phyloP scores from a whole-genome alignment of 2,888 invertebrate genomes.

The Tenodera sinensis region DNA sequence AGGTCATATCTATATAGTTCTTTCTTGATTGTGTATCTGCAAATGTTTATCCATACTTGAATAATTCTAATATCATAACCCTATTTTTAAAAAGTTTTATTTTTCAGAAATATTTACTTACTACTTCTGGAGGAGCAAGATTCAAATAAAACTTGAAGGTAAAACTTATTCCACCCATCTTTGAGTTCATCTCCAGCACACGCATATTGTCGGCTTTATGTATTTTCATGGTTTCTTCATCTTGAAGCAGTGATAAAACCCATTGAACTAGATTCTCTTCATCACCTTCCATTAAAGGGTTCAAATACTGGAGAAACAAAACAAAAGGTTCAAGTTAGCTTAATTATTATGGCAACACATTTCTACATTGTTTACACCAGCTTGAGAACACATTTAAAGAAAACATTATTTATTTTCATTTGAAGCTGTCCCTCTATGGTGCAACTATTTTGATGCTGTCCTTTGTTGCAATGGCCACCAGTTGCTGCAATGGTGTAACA shows the following conservation, averaged over 20 bases:
- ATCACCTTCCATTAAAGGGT: constrained; percentile 39
- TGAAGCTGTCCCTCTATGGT: too few species aligned
- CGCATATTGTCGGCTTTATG: constrained; percentile 27
- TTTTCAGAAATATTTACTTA: constrained; percentile 18
- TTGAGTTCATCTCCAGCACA: constrained; percentile 31
- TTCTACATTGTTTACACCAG: too few species aligned
- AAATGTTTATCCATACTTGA: too few species aligned
- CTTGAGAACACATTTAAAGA: too few species aligned
- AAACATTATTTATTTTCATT: too few species aligned
- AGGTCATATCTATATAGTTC: too few species aligned
- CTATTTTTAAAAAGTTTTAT: not conserved
- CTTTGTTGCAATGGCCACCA: too few species aligned
- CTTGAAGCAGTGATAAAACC: constrained; percentile 30
- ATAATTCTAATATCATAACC: too few species aligned
- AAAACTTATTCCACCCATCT: constrained; percentile 33
- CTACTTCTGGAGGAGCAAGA: constrained; percentile 28
- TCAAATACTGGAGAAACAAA: constrained; percentile 37
- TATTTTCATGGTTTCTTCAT: constrained; percentile 27
- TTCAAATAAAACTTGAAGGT: constrained; percentile 36
- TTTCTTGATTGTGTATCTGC: too few species aligned
- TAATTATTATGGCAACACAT: too few species aligned
- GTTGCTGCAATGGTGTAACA: too few species aligned
- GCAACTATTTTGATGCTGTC: too few species aligned
- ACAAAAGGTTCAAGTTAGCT: constrained; percentile 14
- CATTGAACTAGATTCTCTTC: constrained; percentile 32